A percentile compares a stretch with the other conserved stretches of the same genome.
Conservation (phyloP, 53 echinoderm and acorn worm genomes). For the Paelopatides confundens region DNA sequence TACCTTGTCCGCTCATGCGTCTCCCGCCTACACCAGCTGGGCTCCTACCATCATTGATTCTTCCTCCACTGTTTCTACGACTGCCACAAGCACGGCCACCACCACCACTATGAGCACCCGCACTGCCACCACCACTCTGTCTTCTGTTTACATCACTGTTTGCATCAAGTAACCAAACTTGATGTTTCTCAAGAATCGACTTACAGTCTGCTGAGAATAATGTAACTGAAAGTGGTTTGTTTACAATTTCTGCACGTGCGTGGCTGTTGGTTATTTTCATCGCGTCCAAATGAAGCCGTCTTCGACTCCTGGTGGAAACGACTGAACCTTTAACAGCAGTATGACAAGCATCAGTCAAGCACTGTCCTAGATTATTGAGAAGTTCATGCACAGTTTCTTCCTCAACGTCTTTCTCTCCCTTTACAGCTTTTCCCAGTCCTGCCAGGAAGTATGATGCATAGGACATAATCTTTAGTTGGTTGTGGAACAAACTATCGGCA, state of each 20-base stretch:
- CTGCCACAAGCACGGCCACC: neutral
- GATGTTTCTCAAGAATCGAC: neutral
- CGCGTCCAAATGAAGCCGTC: no score
- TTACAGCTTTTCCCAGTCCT: neutral
- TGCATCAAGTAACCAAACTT: neutral
- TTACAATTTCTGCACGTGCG: neutral
- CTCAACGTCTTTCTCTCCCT: neutral
- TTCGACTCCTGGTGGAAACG: no score
- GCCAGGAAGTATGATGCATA: no score
- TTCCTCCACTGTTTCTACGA: no score
- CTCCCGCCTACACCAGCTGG: neutral
- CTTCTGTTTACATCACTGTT: no score
- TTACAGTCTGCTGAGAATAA: no score
- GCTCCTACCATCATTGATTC: neutral
- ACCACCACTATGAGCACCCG: neutral
- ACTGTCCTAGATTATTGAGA: no score
- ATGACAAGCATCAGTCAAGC: no score
- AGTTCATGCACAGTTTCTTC: neutral
- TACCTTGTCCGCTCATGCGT: no score
- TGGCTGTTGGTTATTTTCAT: no score
- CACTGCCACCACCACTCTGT: neutral
- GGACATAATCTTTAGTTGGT: neutral
- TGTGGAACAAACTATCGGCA: neutral
- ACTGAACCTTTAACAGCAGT: neutral
- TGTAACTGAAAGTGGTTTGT: no score